Base-by-base conservation (phyloP, 2,113 vertebrate genomes). In the Carassius carassius region DNA sequence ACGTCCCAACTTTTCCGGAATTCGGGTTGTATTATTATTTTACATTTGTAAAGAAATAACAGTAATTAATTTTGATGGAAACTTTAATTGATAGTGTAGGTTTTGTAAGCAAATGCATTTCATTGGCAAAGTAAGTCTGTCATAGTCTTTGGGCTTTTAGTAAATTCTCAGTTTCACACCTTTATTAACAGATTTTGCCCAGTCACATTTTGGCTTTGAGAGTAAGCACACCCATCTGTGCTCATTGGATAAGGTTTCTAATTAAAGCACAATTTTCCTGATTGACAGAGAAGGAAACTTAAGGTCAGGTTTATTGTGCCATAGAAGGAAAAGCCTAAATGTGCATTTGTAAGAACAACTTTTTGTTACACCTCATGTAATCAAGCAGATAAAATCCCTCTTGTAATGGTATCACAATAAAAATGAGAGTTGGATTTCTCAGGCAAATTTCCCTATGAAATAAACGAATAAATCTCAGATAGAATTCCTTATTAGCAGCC, bases 151-250 rank as follows among this genome's bases (percentile, higher is more conserved):
- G 25, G 70, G 81, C 63, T 56, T 65, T 54, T 69, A n/a, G 51
- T 78, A 87, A 85, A 82, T 85, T 80, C 80, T 82, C n/a, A 11
- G 63, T 79, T 79, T 82, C 84, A 81, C 84, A 85, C 84, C 70
- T 83, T 88, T 80, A 67, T 62, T 83, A 73, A 81, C 67, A 80
- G 87, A 83, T 81, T 83, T 85, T 25, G 37, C 82, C 60, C 74
- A 62, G 62, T 62, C 69, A 69, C 35, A 84, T 17, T 74, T 83
- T 85, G 83, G 81, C 83, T 62, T 29, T 58, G 44, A 81, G 79
- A 85, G 35, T 65, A 73, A 82, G 70, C 65, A 85, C 75, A 75
- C 83, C 85, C 29, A 67, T 41, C 84, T 82, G 47, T 84, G 29
- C 60, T 73, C 35, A 79, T 56, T 23, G 32, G 63, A 73, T 54